Conservation (phyloP, 2,797 vertebrate species). For the Mus spretus region DNA sequence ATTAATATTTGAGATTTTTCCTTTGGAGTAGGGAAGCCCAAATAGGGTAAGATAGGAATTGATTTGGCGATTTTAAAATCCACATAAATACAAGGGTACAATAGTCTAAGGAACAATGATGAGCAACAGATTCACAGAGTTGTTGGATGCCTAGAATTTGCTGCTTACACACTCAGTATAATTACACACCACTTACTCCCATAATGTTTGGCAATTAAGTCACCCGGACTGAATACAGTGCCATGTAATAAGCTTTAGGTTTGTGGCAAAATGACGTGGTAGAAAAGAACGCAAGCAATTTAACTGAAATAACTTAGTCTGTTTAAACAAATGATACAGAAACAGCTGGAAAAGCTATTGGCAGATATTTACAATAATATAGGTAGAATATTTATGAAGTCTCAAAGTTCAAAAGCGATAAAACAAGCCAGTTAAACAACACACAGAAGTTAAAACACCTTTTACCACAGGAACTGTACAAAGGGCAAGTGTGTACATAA, state of each 20-base stretch:
- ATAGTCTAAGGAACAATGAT: not conserved
- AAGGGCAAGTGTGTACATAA: not conserved
- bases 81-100: not conserved
- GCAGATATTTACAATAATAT: not conserved
- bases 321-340: not conserved
- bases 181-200: not conserved
- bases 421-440: not conserved
- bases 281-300: not conserved
- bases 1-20: not conserved
- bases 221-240: not conserved
- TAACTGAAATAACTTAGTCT: not conserved
- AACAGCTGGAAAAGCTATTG: constrained; percentile 12
- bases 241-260: not conserved
- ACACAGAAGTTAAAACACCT: not conserved
- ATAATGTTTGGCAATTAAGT: not conserved
- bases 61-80: not conserved
- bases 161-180: not conserved
- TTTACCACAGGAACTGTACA: not conserved
- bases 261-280: not conserved
- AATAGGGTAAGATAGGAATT: not conserved
- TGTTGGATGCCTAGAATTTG: not conserved
- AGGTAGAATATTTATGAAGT: not conserved
- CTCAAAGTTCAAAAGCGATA: constrained; percentile 20
- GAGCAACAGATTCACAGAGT: not conserved
- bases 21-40: not conserved